Conservation (phyloP, 2,113 vertebrate species). For the Picathartes gymnocephalus region DNA sequence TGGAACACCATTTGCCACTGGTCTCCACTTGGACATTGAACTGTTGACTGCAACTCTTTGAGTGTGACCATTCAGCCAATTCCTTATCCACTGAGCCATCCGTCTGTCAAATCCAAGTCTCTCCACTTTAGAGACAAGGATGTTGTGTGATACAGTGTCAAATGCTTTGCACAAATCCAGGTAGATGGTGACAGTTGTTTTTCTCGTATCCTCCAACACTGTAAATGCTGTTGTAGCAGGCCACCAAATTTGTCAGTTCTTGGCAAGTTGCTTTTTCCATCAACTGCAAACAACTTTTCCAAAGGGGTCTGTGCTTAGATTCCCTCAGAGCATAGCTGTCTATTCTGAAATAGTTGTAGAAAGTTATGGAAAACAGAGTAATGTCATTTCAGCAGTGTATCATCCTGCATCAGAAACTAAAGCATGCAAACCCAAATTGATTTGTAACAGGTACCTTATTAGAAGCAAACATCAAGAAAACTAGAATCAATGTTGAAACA, state of each 20-base stretch:
- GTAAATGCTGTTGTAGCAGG: neutral
- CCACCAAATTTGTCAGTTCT: neutral
- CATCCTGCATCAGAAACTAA: slow-evolving; percentile 72
- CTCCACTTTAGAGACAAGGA: neutral
- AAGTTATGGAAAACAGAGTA: slow-evolving; percentile 57
- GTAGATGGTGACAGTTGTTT: neutral
- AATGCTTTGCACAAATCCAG: neutral
- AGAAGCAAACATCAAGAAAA: slow-evolving; percentile 84
- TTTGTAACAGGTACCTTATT: slow-evolving; percentile 87
- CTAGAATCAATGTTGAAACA: slow-evolving; percentile 94
- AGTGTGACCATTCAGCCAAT: neutral
- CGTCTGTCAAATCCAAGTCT: neutral
- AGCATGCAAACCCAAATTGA: slow-evolving; percentile 79
- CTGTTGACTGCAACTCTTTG: neutral
- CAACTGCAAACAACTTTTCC: slow-evolving; percentile 18
- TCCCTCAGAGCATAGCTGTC: slow-evolving; percentile 17
- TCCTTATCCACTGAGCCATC: neutral
- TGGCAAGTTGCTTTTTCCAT: neutral
- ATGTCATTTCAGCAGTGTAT: slow-evolving; percentile 68
- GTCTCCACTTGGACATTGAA: neutral
- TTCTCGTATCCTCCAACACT: neutral
- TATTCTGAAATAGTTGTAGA: slow-evolving; percentile 34
- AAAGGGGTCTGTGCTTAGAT: neutral
- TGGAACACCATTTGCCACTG: neutral
- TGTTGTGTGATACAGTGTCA: neutral